Conservation (phyloP, 2,113 vertebrate species). For the Oryctolagus cuniculus region mOryCun1.1 NC_091441.1:48887001-48887500, state of each 20-base stretch:
- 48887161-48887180: neutral
- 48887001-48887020: neutral
- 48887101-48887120: neutral
- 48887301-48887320: slow-evolving; percentile 12
- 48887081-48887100: neutral
- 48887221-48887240: neutral
- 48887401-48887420: neutral
- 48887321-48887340: slow-evolving; percentile 11
- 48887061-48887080: neutral
- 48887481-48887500: slow-evolving; percentile 50
- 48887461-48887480: slow-evolving; percentile 29
- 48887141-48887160: neutral
- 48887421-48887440: slow-evolving; percentile 15
- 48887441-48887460: slow-evolving; percentile 64
- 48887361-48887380: slow-evolving; percentile 52
- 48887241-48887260: neutral
- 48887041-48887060: neutral
- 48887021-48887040: neutral
- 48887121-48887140: neutral
- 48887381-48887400: slow-evolving; percentile 48
- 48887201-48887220: neutral
- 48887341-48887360: neutral
- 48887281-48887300: neutral
- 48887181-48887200: neutral
- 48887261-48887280: neutral